Evolutionary conservation across 2,113 vertebrate species (phyloP).

Genomic region (Guaruba guarouba): DNA sequence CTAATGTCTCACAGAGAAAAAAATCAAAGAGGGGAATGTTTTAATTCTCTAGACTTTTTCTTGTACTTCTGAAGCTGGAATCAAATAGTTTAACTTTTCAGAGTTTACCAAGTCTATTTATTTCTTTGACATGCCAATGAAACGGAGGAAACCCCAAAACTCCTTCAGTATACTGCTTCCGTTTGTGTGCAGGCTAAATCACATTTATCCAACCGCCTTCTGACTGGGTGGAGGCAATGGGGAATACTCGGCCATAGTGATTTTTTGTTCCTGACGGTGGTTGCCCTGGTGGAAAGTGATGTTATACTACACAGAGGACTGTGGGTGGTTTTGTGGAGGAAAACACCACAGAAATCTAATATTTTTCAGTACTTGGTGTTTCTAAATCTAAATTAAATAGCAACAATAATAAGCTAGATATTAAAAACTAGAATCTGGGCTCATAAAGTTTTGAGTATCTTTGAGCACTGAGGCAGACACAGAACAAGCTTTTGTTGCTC

Average conservation of each 20-base stretch:
- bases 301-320: background rate
- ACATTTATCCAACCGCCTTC: background rate
- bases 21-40: background rate
- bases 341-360: background rate
- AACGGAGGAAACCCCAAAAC: background rate
- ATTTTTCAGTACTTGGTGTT: background rate
- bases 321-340: background rate
- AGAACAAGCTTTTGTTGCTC: background rate
- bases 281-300: background rate
- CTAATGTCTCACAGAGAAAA: background rate
- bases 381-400: background rate
- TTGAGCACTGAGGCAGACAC: background rate
- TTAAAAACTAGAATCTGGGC: background rate
- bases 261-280: background rate
- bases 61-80: background rate
- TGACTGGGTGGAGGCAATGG: background rate
- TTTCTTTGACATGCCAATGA: background rate
- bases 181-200: background rate
- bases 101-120: background rate
- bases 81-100: background rate
- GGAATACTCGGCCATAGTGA: background rate
- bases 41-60: background rate
- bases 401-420: background rate
- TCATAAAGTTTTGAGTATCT: background rate
- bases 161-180: background rate